A percentile compares a stretch with the other conserved stretches of the same genome.
Conservation (phyloP, 2,888 invertebrate genomes). For the Argyresthia goedartella region DNA sequence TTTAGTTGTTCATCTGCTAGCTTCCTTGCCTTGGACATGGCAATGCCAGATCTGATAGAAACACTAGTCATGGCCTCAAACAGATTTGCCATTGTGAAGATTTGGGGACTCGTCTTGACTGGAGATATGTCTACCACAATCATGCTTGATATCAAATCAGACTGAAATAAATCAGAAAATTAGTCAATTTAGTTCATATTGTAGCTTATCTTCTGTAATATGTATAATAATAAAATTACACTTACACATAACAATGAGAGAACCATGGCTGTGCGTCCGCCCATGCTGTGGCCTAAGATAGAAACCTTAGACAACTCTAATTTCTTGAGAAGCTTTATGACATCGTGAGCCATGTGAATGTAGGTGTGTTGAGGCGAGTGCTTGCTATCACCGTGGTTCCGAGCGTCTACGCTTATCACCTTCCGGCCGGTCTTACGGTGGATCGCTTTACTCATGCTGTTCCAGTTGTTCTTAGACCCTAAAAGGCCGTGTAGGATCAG, state of each 20-base stretch:
- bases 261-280: constrained; percentile 92
- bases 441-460: constrained; percentile 83
- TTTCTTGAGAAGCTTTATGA: constrained; percentile 73
- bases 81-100: constrained; percentile 72
- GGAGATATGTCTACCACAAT: constrained; percentile 82
- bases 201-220: background rate
- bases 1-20: constrained; percentile 74
- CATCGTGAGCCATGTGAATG: constrained; percentile 76
- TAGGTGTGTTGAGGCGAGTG: constrained; percentile 84
- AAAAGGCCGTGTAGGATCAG: constrained; percentile 91
- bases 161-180: constrained; percentile 39
- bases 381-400: constrained; percentile 96
- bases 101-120: constrained; percentile 71
- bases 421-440: constrained; percentile 76
- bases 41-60: constrained; percentile 69
- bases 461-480: constrained; percentile 95
- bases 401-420: constrained; percentile 88
- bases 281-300: constrained; percentile 94
- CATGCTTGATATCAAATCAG: constrained; percentile 74
- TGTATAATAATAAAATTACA: constrained; percentile 11
- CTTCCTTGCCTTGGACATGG: constrained; percentile 79
- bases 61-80: constrained; percentile 77
- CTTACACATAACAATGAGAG: constrained; percentile 77
- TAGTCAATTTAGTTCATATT: background rate
- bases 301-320: constrained; percentile 74